Evolutionary conservation across 2,113 vertebrate genomes (phyloP), one percentile per base, ranked within the genome.

Genomic region (Amia ocellicauda): DNA sequence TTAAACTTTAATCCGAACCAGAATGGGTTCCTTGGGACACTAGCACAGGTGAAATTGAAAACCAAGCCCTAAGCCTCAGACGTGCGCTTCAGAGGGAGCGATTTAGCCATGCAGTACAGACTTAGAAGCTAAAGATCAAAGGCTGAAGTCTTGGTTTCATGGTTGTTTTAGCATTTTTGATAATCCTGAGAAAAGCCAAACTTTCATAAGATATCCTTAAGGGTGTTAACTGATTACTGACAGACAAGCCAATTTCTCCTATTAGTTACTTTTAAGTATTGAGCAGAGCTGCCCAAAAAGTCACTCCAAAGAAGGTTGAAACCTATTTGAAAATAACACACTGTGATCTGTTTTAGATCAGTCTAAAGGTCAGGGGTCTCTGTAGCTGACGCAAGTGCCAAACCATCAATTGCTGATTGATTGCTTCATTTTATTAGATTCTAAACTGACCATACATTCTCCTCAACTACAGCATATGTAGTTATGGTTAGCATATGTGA

Each of bases 1-100:
- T 83, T 81, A 84, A 78, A 79, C 78, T 85, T 79, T 83, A 86
- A 88, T 64, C 81, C 76, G 79, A 85, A 82, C 78, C 78, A 71
- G 81, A 86, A 83, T 84, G 78, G 41, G 14, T 58, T 58, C 27
- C 7, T 8, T 28, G 73, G 75, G 77, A 78, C 77, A 85, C 77
- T 85, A 77, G 78, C 75, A 74, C 74, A 71, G 78, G 66, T 61
- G 76, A 77, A 84, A 87, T 87, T 82, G 80, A 84, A 87, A 68
- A 70, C 57, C 55, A 58, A 60, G 49, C 56, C 53, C 53, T 41
- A 49, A 62, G 60, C 69, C 47, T 70, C 51, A 62, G 20, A 51
- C 43, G 41, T 41, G 51, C 84, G 84, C 84, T 86, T 66, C 71
- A 66, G 73, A 63, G 66, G 62, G 75, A 70, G 72, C 67, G 81